Base-by-base conservation (phyloP, 2,888 invertebrate species). In the Stenotaenia linearis region DNA sequence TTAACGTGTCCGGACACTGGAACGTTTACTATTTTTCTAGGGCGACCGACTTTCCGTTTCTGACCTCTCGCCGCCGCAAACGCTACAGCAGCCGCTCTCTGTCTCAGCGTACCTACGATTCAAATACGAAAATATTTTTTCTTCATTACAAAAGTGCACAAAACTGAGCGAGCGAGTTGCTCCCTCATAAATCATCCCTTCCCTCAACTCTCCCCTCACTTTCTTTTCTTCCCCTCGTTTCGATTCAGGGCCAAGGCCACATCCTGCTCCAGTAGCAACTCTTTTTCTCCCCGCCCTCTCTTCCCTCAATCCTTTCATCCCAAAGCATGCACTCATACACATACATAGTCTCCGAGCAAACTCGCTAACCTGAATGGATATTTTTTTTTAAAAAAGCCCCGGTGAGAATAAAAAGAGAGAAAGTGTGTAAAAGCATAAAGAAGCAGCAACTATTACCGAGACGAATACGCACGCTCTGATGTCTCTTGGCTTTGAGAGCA, bases 11-110 rank as follows among this genome's bases (percentile, higher is more conserved):
- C 69, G 15, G 79, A 15, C 9, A 79, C 74, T 0, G 75, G 74
- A n/a, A 69, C 21, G 32, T 79, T 79, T 5, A 79, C 37, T 3
- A 80, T 45, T 78, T 78, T 80, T n/a, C 75, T 30, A 23, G 78
- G 80, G 6, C 80, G 80, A 0, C 80, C 74, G 10, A 77, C 78
- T 80, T 80, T 80, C 4, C 80, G 77, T 40, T 80, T 77, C 18
- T 74, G 76, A 7, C 79, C 79, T 37, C 77, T 25, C 21, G 77
- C 76, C 1, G 79, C 79, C 6, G 79, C 77, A 40, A 79, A 75
- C 25, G 79, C 75, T 0, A 75, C 40, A 6, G 75, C 79, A 7
- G 78, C 78, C 18, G 79, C 79, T 28, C 79, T 35, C 28, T 79
- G 79, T 28, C 79, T 18, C 23, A 79, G 28, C 1, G 75, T 79